Evolutionary conservation across 2,113 vertebrate genomes (phyloP).

Genomic region (Psammodynastes pulverulentus): DNA sequence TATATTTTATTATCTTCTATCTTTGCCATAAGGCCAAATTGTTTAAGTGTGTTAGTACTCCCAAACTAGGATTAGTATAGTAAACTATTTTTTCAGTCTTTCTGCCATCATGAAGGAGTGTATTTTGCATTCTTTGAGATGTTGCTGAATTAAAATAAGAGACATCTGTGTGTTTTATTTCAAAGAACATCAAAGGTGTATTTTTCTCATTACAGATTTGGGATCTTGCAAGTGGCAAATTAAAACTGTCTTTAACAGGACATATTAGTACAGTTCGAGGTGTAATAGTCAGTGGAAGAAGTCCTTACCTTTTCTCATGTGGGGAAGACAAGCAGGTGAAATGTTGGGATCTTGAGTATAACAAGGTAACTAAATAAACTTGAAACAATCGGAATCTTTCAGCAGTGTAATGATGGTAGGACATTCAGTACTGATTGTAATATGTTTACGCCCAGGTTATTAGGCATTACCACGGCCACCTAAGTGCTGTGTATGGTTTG

Average conservation of each 20-base stretch:
- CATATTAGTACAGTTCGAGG: constrained; percentile 97
- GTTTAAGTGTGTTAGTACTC: background rate
- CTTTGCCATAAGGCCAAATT: background rate
- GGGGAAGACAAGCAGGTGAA: constrained; percentile 99
- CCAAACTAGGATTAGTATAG: background rate
- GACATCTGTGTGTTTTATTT: constrained; percentile 4
- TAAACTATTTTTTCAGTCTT: background rate
- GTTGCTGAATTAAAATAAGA: background rate
- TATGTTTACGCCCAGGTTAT: constrained; percentile 78
- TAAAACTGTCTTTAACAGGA: constrained; percentile 93
- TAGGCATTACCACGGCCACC: constrained; percentile 94
- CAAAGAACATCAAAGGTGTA: constrained; percentile 17
- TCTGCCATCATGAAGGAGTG: background rate
- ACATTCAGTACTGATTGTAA: background rate
- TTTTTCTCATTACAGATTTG: constrained; percentile 80
- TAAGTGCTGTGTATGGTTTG: constrained; percentile 93
- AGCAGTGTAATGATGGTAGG: background rate
- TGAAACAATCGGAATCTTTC: background rate
- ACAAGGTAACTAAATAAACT: constrained; percentile 77
- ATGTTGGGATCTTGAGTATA: constrained; percentile 98
- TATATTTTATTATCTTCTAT: background rate
- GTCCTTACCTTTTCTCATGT: constrained; percentile 96
- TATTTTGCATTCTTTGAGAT: background rate
- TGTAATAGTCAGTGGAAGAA: constrained; percentile 89
- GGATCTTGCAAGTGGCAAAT: constrained; percentile 94